phyloP scores from a whole-genome alignment of 2,797 vertebrate species.

The Neomorphus geoffroyi region DNA sequence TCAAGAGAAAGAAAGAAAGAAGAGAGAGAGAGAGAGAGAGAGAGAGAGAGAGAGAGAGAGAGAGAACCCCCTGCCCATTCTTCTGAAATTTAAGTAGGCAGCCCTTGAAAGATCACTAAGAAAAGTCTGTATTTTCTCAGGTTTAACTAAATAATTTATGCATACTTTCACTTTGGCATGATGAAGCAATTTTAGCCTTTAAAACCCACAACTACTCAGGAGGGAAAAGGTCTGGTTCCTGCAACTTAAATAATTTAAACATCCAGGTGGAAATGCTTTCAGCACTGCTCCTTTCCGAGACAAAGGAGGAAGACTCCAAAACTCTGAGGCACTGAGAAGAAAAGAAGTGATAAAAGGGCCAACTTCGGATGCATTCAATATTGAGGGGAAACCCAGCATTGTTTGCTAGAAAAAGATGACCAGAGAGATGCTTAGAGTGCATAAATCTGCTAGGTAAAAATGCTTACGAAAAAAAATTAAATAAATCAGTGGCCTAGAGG shows the following conservation, averaged over 20 bases:
- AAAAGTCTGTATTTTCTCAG: conserved; percentile 88
- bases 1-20: conserved; percentile 65
- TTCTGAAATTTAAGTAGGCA: conserved; percentile 86
- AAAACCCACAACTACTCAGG: conserved; percentile 87
- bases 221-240: conserved; percentile 90
- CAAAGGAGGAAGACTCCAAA: conserved; percentile 81
- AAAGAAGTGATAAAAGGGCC: conserved; percentile 68
- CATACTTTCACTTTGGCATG: conserved; percentile 92
- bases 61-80: conserved; percentile 75
- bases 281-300: conserved; percentile 79
- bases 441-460: conserved; percentile 38
- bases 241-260: conserved; percentile 92
- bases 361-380: conserved; percentile 52
- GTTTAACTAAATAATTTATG: conserved; percentile 96
- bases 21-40: conserved; percentile 48
- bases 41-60: conserved; percentile 1
- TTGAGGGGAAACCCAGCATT: conserved; percentile 55
- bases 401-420: conserved; percentile 51
- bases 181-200: conserved; percentile 97
- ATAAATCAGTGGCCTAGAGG: conserved; percentile 50
- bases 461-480: neutral
- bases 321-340: conserved; percentile 61
- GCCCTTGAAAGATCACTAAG: conserved; percentile 82
- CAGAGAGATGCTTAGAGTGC: conserved; percentile 21
- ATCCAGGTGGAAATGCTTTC: conserved; percentile 90